Conservation (phyloP, 2,888 invertebrate genomes). For the Lymantria dispar region DNA sequence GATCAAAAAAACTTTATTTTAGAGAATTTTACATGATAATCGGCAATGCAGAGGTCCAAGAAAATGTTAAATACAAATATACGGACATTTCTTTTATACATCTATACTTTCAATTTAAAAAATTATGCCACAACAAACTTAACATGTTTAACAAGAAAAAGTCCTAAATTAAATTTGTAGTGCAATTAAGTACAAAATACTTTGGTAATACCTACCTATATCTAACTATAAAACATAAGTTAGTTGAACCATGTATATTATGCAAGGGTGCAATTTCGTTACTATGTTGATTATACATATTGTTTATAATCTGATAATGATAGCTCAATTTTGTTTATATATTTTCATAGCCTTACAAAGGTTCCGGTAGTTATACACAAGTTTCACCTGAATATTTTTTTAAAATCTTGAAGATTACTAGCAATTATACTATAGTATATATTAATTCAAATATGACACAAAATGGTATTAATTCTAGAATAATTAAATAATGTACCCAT, state of each 20-base stretch:
- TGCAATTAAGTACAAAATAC: constrained; percentile 61
- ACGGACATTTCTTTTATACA: constrained; percentile 74
- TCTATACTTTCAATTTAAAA: constrained; percentile 72
- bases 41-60: constrained; percentile 80
- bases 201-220: constrained; percentile 37
- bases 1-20: constrained; percentile 84
- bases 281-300: constrained; percentile 51
- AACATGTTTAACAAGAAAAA: constrained; percentile 62
- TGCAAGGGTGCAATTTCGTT: constrained; percentile 60
- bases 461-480: constrained; percentile 27
- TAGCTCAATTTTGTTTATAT: constrained; percentile 49
- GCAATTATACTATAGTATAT: constrained; percentile 39
- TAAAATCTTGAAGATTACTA: constrained; percentile 41
- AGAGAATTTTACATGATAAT: constrained; percentile 81
- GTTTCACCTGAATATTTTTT: constrained; percentile 55
- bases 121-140: constrained; percentile 73
- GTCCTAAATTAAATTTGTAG: constrained; percentile 58
- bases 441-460: constrained; percentile 36
- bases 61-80: constrained; percentile 77
- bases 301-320: constrained; percentile 47
- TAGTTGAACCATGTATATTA: constrained; percentile 56
- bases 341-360: constrained; percentile 24
- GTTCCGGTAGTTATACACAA: constrained; percentile 33
- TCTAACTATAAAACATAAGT: constrained; percentile 55
- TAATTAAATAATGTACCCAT: constrained; percentile 41